Base-by-base conservation (phyloP, 2,888 invertebrate species). In the Acleris holmiana region DNA sequence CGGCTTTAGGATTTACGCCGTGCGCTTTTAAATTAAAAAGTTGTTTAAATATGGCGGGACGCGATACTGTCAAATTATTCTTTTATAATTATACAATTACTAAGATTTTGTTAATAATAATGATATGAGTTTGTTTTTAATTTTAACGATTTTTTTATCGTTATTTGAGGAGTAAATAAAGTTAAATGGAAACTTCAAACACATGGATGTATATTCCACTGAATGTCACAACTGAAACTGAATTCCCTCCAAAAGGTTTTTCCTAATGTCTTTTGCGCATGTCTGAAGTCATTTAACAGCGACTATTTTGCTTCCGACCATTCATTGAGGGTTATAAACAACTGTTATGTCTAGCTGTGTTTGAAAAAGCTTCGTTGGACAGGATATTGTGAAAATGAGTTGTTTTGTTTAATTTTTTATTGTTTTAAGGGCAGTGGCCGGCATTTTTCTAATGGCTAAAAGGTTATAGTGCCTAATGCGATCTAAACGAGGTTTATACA, bases 191-290 rank as follows among this genome's bases (percentile, higher is more conserved):
- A 64, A 62, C 51, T 69, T 55, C 44, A 6, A 44, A 56, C 50
- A 19, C 15, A 35, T 13, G 53, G 49, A 48, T 55, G 61, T 65
- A 60, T 55, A 60, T 54, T 46, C 49, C 49, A 57, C n/a, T 44
- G 53, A 46, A 64, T 68, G 76, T 74, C 72, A 71, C 71, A 73
- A 65, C 54, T 73, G 58, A 69, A 70, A 85, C 85, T 84, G 78
- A 81, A 79, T 76, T 80, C 82, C 75, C 78, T 76, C 73, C 75
- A 79, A 71, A 74, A 72, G 69, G 67, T 68, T 69, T 71, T 48
- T 55, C 46, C 40, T 63, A 64, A 64, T 55, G 59, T 51, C 25
- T 63, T 68, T 50, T 70, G 70, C 69, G 70, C 71, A 71, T 70
- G 70, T 56, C 62, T 58, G 44, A 53, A 61, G 55, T 54, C 17